Percentiles rank a stretch among this genome's conserved stretches.
phyloP scores from a whole-genome alignment of 2,113 vertebrate species.

The Hyla sarda region DNA sequence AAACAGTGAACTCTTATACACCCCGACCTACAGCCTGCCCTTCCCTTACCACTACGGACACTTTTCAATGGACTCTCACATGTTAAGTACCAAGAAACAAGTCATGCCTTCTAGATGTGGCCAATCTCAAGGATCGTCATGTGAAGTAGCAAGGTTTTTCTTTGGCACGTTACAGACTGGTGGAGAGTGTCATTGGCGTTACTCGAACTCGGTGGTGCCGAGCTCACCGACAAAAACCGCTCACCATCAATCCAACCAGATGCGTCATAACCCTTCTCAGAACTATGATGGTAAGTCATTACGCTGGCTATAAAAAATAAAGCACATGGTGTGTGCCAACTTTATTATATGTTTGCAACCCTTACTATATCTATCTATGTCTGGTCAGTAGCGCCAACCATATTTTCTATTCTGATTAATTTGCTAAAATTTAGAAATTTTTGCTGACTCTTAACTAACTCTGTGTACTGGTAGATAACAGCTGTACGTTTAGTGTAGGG shows the following conservation, averaged over 20 bases:
- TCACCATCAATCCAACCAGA: conserved; percentile 68
- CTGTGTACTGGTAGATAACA: too few species aligned
- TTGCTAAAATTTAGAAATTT: too few species aligned
- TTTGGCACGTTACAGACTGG: conserved; percentile 78
- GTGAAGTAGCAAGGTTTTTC: conserved; percentile 79
- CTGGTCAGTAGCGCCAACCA: not conserved
- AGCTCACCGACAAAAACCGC: conserved; percentile 69
- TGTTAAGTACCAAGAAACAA: conserved; percentile 75
- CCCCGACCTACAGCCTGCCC: conserved; percentile 76
- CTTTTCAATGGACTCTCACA: conserved; percentile 76
- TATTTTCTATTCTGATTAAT: too few species aligned
- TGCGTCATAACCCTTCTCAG: conserved; percentile 72
- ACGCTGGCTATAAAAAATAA: not conserved
- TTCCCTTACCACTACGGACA: conserved; percentile 82
- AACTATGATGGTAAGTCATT: conserved; percentile 80
- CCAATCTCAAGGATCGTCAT: conserved; percentile 74
- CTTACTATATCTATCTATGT: too few species aligned
- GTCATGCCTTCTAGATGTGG: conserved; percentile 72
- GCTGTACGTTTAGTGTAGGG: too few species aligned
- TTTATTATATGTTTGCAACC: not conserved
- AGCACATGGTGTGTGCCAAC: not conserved
- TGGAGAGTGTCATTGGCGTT: conserved; percentile 82
- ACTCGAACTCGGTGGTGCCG: conserved; percentile 73
- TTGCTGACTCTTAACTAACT: too few species aligned
- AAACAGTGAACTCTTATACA: conserved; percentile 74